phyloP scores from a whole-genome alignment of 2,797 vertebrate species.

The Neosilurus mollespiculum region DNA sequence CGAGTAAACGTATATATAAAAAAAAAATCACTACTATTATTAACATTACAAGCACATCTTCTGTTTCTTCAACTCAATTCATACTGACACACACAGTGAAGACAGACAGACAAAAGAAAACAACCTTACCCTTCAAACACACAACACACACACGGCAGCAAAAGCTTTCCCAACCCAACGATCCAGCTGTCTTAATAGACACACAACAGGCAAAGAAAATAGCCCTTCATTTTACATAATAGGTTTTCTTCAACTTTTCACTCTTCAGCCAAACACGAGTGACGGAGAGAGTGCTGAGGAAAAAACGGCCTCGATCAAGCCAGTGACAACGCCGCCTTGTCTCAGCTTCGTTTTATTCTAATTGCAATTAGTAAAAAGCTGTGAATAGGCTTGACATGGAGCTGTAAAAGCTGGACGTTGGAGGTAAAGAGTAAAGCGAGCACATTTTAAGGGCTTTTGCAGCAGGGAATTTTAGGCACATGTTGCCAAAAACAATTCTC shows the following conservation, averaged over 20 bases:
- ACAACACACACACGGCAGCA: slow-evolving; percentile 41
- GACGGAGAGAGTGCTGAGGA: not conserved
- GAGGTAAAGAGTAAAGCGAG: slow-evolving; percentile 53
- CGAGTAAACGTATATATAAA: slow-evolving; percentile 1
- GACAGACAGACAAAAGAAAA: slow-evolving; percentile 71
- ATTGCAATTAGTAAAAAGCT: slow-evolving; percentile 45
- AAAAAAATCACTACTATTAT: slow-evolving; percentile 68
- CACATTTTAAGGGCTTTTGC: slow-evolving; percentile 67
- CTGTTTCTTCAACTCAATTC: slow-evolving; percentile 66
- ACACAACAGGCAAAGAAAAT: slow-evolving; percentile 46
- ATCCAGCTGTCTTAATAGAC: slow-evolving; percentile 44
- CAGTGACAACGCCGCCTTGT: slow-evolving; percentile 18
- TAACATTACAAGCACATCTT: slow-evolving; percentile 64
- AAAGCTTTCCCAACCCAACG: slow-evolving; percentile 43
- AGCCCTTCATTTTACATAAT: slow-evolving; percentile 30
- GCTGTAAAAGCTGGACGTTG: slow-evolving; percentile 32
- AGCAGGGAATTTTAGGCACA: slow-evolving; percentile 72
- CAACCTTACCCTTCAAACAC: slow-evolving; percentile 61
- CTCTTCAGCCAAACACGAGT: not conserved
- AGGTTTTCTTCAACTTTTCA: slow-evolving; percentile 24
- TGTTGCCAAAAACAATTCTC: slow-evolving; percentile 79
- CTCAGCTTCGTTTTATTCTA: slow-evolving; percentile 27
- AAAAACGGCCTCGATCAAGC: slow-evolving; percentile 25
- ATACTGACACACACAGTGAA: slow-evolving; percentile 66
- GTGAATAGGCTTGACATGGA: not conserved